Evolutionary conservation across 1,140 invertebrate genomes (phyloP).

Genomic region (Augochlora pura): DNA sequence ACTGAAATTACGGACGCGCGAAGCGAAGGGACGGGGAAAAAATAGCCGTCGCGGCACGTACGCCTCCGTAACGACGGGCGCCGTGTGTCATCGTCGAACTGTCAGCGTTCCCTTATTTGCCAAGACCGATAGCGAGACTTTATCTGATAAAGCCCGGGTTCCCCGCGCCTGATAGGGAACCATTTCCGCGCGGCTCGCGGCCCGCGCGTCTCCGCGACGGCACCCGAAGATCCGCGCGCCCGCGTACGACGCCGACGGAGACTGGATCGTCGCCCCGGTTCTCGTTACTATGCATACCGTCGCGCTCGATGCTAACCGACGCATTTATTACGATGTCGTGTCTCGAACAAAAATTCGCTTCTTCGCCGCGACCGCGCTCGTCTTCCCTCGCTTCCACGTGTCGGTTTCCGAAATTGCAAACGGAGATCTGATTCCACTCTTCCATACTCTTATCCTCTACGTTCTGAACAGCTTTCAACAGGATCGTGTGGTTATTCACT

Average conservation of each 20-base stretch:
- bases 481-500: no score
- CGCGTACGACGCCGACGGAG: constrained; percentile 34
- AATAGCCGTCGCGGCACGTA: constrained; percentile 60
- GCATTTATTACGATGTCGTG: constrained; percentile 42
- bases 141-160: constrained; percentile 67
- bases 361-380: not conserved
- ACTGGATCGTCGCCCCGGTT: not conserved
- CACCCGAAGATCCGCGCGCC: not conserved
- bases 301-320: constrained; percentile 39
- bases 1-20: constrained; percentile 40
- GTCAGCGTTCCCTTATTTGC: constrained; percentile 66
- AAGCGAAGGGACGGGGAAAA: constrained; percentile 33
- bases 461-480: no score
- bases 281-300: constrained; percentile 55
- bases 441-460: no score
- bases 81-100: constrained; percentile 59
- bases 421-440: no score
- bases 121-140: constrained; percentile 66
- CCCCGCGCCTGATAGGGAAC: constrained; percentile 47
- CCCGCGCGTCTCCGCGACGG: not conserved
- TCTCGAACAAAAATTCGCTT: constrained; percentile 12
- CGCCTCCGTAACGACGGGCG: constrained; percentile 40
- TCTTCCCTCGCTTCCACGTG: not conserved
- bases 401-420: no score
- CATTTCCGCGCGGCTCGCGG: constrained; percentile 24